Percentiles rank a stretch among this genome's conserved stretches.
Conservation (phyloP, 2,797 vertebrate genomes). For the Gymnothorax reevesii region DNA sequence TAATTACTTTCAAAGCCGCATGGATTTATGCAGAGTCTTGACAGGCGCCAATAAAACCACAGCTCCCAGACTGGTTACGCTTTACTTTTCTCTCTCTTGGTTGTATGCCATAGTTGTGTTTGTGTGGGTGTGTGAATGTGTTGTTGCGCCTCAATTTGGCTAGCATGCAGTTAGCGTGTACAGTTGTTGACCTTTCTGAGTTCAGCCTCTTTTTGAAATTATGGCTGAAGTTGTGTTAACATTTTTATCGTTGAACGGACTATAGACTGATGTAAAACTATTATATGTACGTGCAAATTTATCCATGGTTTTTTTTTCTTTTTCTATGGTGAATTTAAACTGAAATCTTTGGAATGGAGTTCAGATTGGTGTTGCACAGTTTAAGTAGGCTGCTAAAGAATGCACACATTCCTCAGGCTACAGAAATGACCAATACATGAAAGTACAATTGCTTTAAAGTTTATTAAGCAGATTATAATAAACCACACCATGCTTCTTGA, state of each 20-base stretch:
- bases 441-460: conserved; percentile 4
- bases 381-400: conserved; percentile 8
- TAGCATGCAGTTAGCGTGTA: not conserved
- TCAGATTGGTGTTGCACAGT: conserved; percentile 13
- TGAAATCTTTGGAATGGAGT: not conserved
- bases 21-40: conserved; percentile 70
- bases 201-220: not conserved
- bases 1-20: conserved; percentile 77
- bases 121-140: conserved; percentile 4
- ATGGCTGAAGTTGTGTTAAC: not conserved
- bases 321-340: too few species aligned
- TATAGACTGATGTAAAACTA: not conserved
- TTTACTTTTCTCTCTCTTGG: conserved; percentile 15
- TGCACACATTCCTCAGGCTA: conserved; percentile 19
- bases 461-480: conserved; percentile 26
- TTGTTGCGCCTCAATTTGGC: not conserved
- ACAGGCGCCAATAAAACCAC: conserved; percentile 65
- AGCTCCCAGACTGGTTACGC: conserved; percentile 49
- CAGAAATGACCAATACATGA: conserved; percentile 23
- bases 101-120: conserved; percentile 50
- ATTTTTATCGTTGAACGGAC: too few species aligned
- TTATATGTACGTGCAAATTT: not conserved
- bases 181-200: not conserved
- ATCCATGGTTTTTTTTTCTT: not conserved
- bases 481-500: conserved; percentile 5